Percentiles rank a stretch among this genome's conserved stretches.
These are phyloP conservation scores for Trichogramma evanescens DNA, from an alignment of 2,888 invertebrate species.

Conservation along the genomic window DNA sequence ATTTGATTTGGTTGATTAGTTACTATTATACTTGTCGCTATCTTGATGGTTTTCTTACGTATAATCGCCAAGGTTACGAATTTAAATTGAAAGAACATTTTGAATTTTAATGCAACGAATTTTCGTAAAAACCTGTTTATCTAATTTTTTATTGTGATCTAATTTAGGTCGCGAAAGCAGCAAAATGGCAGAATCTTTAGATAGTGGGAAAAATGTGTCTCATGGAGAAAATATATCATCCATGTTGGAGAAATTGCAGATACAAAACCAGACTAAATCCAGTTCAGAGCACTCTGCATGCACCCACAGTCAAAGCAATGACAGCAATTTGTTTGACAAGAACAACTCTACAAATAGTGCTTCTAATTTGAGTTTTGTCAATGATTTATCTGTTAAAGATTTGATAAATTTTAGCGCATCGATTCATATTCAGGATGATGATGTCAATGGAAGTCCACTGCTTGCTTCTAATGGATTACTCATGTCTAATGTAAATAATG, in stretches of 20 bases:
- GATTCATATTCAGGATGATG: too few species aligned
- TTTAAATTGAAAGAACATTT: too few species aligned
- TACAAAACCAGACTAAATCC: background rate
- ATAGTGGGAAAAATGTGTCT: background rate
- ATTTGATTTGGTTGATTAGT: too few species aligned
- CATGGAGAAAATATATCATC: background rate
- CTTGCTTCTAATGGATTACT: too few species aligned
- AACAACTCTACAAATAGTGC: background rate
- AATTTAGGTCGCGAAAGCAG: constrained; percentile 4
- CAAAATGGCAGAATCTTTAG: constrained; percentile 1
- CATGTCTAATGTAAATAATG: background rate
- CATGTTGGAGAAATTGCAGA: background rate
- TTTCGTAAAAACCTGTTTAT: too few species aligned
- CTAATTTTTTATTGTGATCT: background rate
- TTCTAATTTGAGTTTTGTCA: background rate
- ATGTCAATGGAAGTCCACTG: too few species aligned
- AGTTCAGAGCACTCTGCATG: background rate
- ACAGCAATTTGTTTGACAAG: background rate
- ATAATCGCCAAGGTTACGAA: too few species aligned
- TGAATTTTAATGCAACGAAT: too few species aligned
- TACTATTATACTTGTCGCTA: too few species aligned
- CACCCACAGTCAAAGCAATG: background rate
- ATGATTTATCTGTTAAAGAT: too few species aligned
- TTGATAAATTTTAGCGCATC: too few species aligned
- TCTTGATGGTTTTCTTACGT: too few species aligned